Conservation (phyloP, 2,888 invertebrate genomes). For the Acholoe squamosa region DNA sequence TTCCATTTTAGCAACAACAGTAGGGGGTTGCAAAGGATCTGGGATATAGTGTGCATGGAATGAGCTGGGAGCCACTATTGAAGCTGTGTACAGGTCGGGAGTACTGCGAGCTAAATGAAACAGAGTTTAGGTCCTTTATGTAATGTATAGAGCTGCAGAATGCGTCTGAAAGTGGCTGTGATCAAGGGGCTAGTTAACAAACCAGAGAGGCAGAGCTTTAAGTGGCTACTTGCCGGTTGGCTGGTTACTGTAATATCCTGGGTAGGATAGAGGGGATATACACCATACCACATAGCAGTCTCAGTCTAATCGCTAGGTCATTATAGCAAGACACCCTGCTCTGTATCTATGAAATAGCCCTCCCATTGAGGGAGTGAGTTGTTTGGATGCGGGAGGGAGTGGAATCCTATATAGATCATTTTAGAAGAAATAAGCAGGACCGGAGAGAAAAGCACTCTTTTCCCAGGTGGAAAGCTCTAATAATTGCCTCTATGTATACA, state of each 20-base stretch:
- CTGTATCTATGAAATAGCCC: neutral
- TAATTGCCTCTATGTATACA: too few species aligned
- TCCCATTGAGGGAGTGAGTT: neutral
- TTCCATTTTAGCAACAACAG: neutral
- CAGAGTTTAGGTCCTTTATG: neutral
- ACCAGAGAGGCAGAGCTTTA: neutral
- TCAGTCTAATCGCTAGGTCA: neutral
- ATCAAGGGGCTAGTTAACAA: constrained; percentile 31
- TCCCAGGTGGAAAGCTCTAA: too few species aligned
- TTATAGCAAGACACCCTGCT: constrained; percentile 34
- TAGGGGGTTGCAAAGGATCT: neutral
- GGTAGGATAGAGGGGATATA: constrained; percentile 7
- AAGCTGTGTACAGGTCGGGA: neutral
- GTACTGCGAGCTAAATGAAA: neutral
- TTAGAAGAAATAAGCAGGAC: too few species aligned
- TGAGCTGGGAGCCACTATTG: neutral
- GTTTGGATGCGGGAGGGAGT: too few species aligned
- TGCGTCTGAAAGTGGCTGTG: neutral
- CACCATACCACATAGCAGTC: neutral
- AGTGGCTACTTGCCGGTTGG: constrained; percentile 22
- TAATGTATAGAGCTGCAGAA: neutral
- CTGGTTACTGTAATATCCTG: constrained; percentile 6
- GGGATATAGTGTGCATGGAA: constrained; percentile 26
- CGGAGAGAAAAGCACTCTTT: too few species aligned
- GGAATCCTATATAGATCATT: too few species aligned